These are phyloP conservation scores for Vulpes vulpes DNA, from an alignment of 2,113 vertebrate genomes.

Conservation along the genomic window DNA sequence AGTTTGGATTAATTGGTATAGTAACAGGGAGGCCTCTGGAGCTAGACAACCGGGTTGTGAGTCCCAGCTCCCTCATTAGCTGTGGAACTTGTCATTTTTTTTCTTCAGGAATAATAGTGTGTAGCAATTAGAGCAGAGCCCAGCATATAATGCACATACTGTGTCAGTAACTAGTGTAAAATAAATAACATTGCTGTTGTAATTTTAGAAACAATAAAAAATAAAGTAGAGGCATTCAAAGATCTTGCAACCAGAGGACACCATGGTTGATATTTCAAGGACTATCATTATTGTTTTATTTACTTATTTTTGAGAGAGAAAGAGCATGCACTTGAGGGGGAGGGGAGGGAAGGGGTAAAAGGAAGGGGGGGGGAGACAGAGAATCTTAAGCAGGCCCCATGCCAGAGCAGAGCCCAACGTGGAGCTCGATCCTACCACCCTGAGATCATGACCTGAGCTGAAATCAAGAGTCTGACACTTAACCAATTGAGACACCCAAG, in stretches of 20 bases:
- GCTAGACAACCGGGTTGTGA: background rate
- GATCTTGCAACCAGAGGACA: background rate
- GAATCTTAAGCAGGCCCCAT: background rate
- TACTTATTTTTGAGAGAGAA: background rate
- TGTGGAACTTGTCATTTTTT: background rate
- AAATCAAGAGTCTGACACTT: background rate
- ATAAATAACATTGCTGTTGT: background rate
- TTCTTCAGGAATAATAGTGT: background rate
- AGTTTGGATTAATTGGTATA: background rate
- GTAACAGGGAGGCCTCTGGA: background rate
- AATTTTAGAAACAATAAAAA: constrained; percentile 29
- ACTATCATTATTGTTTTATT: background rate
- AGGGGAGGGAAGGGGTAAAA: too few species aligned
- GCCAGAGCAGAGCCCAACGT: background rate
- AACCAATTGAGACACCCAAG: background rate
- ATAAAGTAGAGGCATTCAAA: background rate
- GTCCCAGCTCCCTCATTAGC: background rate
- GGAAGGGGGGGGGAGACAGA: background rate
- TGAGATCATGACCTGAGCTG: background rate
- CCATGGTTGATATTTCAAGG: background rate
- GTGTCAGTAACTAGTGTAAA: background rate
- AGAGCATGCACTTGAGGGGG: too few species aligned
- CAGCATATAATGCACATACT: background rate
- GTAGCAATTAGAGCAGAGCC: background rate
- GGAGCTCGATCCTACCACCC: background rate